phyloP scores from a whole-genome alignment of 2,797 vertebrate genomes.

The Pipistrellus kuhlii region DNA sequence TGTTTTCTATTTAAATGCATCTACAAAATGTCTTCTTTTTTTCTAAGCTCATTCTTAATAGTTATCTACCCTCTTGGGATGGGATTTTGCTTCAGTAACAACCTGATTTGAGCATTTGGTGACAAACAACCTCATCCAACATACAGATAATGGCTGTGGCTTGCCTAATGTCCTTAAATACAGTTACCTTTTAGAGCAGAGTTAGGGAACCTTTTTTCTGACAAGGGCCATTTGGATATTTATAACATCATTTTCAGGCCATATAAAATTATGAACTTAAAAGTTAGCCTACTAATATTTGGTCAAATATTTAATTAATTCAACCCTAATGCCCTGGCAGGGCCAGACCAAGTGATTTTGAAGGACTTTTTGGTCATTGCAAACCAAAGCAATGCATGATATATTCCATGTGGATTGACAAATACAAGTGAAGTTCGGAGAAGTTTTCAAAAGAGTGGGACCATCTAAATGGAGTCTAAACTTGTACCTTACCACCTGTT shows the following conservation, averaged over 20 bases:
- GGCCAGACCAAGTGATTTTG: no score
- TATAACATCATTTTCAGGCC: no score
- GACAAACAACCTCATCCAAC: constrained; percentile 51
- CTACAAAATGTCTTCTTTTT: constrained; percentile 73
- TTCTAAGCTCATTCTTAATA: constrained; percentile 72
- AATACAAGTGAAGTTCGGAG: neutral
- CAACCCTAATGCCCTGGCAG: no score
- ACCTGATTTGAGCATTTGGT: constrained; percentile 63
- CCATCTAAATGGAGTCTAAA: constrained; percentile 25
- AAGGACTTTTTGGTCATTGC: neutral
- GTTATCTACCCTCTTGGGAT: constrained; percentile 64
- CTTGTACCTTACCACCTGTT: constrained; percentile 18
- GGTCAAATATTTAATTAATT: no score
- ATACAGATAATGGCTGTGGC: neutral
- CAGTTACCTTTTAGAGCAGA: neutral
- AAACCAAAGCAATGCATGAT: constrained; percentile 40
- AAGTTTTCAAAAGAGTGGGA: constrained; percentile 51
- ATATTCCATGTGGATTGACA: neutral
- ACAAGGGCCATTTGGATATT: no score
- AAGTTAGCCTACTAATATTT: no score
- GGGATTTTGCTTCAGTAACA: constrained; percentile 66
- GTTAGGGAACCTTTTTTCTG: no score
- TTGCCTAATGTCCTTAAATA: constrained; percentile 60
- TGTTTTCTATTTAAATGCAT: constrained; percentile 83
- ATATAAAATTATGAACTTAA: no score